These are phyloP conservation scores for Coracias cyanogaster DNA, from an alignment of 2,797 vertebrate species.

Conservation along the genomic window DNA sequence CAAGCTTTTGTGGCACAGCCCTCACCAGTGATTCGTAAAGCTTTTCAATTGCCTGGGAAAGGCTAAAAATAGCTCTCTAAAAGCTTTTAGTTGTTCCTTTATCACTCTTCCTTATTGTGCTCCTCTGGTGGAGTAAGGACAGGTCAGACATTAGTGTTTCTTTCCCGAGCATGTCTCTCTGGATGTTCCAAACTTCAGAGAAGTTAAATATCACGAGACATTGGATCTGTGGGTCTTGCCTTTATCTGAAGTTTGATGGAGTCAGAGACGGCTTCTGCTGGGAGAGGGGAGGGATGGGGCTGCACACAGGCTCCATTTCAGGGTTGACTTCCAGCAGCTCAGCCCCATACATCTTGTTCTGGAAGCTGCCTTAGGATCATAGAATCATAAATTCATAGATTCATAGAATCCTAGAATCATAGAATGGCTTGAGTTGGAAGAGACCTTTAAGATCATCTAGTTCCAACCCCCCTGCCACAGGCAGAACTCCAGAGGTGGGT, in stretches of 20 bases:
- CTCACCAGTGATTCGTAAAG: not conserved
- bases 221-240: not conserved
- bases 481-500: not conserved
- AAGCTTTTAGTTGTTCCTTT: constrained; percentile 11
- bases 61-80: not conserved
- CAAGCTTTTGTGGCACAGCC: not conserved
- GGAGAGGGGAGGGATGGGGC: not conserved
- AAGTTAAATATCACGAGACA: not conserved
- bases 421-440: no score
- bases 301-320: rapidly evolving
- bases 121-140: not conserved
- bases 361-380: not conserved
- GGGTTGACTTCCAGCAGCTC: not conserved
- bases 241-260: not conserved
- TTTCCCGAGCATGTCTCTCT: not conserved
- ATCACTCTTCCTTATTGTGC: not conserved
- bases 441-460: no score
- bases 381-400: no score
- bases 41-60: not conserved
- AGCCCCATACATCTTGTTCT: not conserved
- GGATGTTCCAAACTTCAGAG: not conserved
- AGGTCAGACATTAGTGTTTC: not conserved
- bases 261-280: not conserved
- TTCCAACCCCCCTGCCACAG: not conserved
- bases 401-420: no score